Evolutionary conservation across 2,888 invertebrate species (phyloP).

Genomic region (Strigamia transsilvanica): DNA sequence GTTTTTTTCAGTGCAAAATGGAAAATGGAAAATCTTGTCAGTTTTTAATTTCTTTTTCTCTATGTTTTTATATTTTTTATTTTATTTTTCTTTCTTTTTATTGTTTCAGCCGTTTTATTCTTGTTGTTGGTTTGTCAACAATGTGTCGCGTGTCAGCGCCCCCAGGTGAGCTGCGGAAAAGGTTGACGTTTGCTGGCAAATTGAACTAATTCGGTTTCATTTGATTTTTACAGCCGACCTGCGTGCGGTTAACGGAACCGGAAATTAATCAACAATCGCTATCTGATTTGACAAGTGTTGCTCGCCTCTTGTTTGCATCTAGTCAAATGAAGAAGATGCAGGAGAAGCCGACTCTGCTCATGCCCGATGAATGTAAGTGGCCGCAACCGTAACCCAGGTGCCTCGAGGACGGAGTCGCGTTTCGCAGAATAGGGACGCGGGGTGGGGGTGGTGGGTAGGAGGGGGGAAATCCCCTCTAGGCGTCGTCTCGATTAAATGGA

Average conservation of each 20-base stretch:
- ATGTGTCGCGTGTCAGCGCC: conserved; percentile 39
- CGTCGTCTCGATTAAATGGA: conserved; percentile 36
- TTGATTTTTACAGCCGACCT: conserved; percentile 32
- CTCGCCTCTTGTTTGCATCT: not conserved
- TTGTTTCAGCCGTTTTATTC: not conserved
- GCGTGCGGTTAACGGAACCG: conserved; percentile 41
- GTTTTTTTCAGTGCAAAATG: not conserved
- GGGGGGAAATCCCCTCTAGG: conserved; percentile 16
- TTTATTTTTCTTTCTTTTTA: not conserved
- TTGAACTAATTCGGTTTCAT: conserved; percentile 32
- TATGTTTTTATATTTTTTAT: not conserved
- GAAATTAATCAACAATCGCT: conserved; percentile 46
- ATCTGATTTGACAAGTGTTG: not conserved
- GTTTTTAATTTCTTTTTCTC: not conserved
- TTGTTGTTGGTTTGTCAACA: conserved; percentile 29
- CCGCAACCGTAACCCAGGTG: not conserved
- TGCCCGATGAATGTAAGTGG: conserved; percentile 52
- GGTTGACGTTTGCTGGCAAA: not conserved
- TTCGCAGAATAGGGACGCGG: not conserved
- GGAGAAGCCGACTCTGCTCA: conserved; percentile 49
- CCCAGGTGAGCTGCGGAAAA: conserved; percentile 40
- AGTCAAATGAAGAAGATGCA: conserved; percentile 51
- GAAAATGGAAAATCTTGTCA: too few relatives aligned
- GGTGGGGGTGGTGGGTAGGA: not conserved
- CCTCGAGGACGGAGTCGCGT: conserved; percentile 27